Base-by-base conservation (phyloP, 2,113 vertebrate species). In the Clarias gariepinus region DNA sequence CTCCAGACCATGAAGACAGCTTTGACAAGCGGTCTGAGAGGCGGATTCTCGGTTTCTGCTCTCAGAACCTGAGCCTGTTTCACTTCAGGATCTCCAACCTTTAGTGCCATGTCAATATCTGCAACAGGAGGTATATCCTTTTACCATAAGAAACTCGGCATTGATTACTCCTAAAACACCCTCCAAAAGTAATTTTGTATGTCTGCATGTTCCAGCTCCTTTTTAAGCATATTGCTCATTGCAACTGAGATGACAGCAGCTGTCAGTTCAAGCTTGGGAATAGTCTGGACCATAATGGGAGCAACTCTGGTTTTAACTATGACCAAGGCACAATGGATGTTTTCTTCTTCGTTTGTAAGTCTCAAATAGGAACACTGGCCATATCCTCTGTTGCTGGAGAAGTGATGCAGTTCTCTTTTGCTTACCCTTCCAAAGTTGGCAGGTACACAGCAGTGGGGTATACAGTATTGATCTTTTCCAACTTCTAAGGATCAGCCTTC, bases 131-230 rank as follows among this genome's bases (percentile, higher is more conserved):
- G 2, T 4, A 89, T 60, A 1, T 87, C 74, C 21, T 61, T 86
- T 0, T 83, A 23, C 87, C 68, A 86, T 30, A 89, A 36, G 3
- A 91, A 85, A 5, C 55, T 73, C 3, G 89, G 86, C 3, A n/a
- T n/a, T n/a, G n/a, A n/a, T n/a, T n/a, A n/a, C n/a, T n/a, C n/a
- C n/a, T n/a, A n/a, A n/a, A n/a, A n/a, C n/a, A n/a, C 3, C 85
- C 87, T 64, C 63, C 63, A 64, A 8, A 64, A 60, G 21, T 12
- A 12, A 4, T 66, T 3, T 28, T 66, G 3, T 28, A 3, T 66
- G n/a, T 28, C n/a, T 13, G 9, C 8, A 28, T 66, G 28, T 66
- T n/a, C 11, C 9, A 66, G 12, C 25, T 66, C 63, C 13, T 12
- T 0, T 66, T 66, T 64, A n/a, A 66, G 63, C 63, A 28, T 28